A percentile compares a stretch with the other conserved stretches of the same genome.
phyloP scores from a whole-genome alignment of 2,113 vertebrate genomes.

The Tricholaema leucomelas region DNA sequence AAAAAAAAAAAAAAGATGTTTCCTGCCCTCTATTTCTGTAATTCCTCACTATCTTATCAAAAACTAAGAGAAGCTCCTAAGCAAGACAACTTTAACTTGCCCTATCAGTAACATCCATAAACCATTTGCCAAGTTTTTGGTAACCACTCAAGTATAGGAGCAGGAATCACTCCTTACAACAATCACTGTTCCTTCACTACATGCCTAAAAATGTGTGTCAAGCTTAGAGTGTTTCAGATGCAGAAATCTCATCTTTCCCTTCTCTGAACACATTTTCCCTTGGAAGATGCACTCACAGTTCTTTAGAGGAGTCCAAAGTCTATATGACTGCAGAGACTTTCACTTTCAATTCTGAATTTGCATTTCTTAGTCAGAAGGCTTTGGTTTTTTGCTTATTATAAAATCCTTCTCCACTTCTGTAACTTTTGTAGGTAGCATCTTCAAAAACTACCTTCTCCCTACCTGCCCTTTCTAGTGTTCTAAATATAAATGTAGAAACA shows the following conservation, averaged over 20 bases:
- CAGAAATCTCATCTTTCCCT: not conserved
- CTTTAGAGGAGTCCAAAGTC: not conserved
- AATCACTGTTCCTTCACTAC: not conserved
- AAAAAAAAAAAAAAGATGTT: not conserved
- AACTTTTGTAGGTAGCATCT: not conserved
- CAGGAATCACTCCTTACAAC: not conserved
- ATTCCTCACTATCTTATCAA: constrained; percentile 25
- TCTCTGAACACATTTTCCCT: not conserved
- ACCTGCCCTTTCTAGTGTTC: constrained; percentile 33
- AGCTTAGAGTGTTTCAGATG: not conserved
- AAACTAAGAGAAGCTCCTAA: not conserved
- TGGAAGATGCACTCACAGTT: not conserved
- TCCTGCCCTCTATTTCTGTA: not conserved
- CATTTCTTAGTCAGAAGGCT: not conserved
- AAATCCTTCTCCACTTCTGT: not conserved
- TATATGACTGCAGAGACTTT: not conserved
- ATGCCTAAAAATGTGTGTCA: not conserved
- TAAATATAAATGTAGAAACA: constrained; percentile 62
- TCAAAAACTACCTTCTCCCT: constrained; percentile 6
- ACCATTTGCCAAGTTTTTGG: constrained; percentile 5
- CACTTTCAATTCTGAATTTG: not conserved
- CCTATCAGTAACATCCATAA: not conserved
- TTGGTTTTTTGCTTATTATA: not conserved
- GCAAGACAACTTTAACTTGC: not conserved
- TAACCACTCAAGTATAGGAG: not conserved